Percentiles rank a stretch among this genome's conserved stretches.
phyloP scores from a whole-genome alignment of 2,888 invertebrate genomes.

The Petrolisthes manimaculis region DNA sequence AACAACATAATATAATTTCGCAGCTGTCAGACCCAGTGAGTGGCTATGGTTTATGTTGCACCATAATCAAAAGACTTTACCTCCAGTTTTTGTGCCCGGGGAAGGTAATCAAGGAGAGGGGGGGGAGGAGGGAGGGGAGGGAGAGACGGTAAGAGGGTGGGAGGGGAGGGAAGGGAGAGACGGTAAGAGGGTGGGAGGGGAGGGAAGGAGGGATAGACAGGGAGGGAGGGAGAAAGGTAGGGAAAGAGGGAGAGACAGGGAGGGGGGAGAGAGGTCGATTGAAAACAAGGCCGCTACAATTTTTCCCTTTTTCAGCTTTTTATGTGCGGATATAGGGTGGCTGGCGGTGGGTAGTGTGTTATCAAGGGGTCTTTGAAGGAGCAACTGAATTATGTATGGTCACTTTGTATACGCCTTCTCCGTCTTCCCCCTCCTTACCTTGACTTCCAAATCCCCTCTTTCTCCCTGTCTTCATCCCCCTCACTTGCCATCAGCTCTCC shows the following conservation, averaged over 20 bases:
- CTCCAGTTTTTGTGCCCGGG: too few relatives aligned
- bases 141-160: background rate
- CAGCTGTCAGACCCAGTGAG: too few relatives aligned
- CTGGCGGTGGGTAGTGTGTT: background rate
- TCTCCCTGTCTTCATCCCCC: background rate
- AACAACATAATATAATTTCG: too few relatives aligned
- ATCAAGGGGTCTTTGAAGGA: background rate
- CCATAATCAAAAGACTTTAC: too few relatives aligned
- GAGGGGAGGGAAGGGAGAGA: background rate
- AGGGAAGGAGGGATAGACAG: background rate
- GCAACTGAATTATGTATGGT: background rate
- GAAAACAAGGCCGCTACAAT: background rate
- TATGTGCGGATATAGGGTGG: background rate
- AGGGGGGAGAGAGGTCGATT: too few relatives aligned
- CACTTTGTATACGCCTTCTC: background rate
- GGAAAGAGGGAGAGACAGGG: background rate
- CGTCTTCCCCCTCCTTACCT: background rate
- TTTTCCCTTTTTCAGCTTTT: background rate
- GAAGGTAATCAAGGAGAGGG: background rate
- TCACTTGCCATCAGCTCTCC: background rate
- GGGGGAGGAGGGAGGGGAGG: background rate
- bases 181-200: background rate
- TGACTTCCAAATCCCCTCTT: background rate
- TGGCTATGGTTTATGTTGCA: too few relatives aligned
- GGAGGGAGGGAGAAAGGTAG: background rate